A percentile compares a stretch with the other conserved stretches of the same genome.
phyloP scores from a whole-genome alignment of 2,797 vertebrate species.

The Prunella strophiata region DNA sequence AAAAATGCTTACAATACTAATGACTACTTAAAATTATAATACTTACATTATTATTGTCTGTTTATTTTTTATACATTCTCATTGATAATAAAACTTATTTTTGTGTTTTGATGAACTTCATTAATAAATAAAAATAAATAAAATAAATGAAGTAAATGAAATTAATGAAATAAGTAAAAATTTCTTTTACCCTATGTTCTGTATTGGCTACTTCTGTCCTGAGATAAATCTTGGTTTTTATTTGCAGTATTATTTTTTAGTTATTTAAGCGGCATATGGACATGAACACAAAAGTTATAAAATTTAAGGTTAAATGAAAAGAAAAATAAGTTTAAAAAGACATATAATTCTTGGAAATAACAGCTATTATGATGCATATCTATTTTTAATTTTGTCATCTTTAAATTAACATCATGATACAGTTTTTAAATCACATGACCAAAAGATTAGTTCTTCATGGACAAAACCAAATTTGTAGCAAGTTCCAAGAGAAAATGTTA shows the following conservation, averaged over 20 bases:
- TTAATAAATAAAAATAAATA: background rate
- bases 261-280: background rate
- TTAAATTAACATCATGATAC: background rate
- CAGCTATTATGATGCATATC: background rate
- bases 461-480: background rate
- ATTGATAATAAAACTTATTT: background rate
- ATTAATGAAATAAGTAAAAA: background rate
- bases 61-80: background rate
- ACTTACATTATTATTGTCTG: background rate
- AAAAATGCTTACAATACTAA: constrained; percentile 13
- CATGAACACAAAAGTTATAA: background rate
- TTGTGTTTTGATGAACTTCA: background rate
- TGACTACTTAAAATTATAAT: background rate
- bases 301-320: background rate
- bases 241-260: background rate
- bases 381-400: background rate
- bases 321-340: background rate
- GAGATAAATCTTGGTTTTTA: background rate
- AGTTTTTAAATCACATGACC: background rate
- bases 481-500: background rate
- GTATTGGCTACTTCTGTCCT: background rate
- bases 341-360: background rate
- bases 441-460: background rate
- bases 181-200: background rate
- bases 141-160: background rate